A percentile compares a stretch with the other conserved stretches of the same genome.
phyloP scores from a whole-genome alignment of 2,113 vertebrate species.

The Oncorhynchus kisutch region DNA sequence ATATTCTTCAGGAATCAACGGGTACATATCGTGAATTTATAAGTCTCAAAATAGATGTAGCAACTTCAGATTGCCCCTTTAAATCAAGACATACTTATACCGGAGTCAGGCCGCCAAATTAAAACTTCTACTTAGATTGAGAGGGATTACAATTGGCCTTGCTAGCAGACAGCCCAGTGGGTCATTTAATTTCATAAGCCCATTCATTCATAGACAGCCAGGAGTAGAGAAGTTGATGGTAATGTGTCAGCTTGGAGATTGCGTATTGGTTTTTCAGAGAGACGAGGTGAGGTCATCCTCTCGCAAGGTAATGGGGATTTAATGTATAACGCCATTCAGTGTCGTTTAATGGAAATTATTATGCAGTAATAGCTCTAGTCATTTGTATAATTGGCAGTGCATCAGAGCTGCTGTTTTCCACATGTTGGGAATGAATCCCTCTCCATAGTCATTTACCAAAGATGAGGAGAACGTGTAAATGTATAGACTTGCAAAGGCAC shows the following conservation, averaged over 20 bases:
- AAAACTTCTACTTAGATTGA: conserved; percentile 5
- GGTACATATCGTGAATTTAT: too few relatives aligned
- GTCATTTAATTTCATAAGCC: conserved; percentile 33
- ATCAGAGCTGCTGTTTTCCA: conserved; percentile 51
- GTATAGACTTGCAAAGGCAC: too few relatives aligned
- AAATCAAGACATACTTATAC: background rate
- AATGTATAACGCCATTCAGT: conserved; percentile 48
- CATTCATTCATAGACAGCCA: background rate
- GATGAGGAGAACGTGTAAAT: too few relatives aligned
- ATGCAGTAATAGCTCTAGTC: conserved; percentile 45
- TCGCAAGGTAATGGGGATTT: conserved; percentile 52
- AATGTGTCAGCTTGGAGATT: conserved; percentile 38
- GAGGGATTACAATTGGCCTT: conserved; percentile 6
- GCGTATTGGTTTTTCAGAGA: conserved; percentile 30
- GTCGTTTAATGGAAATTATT: conserved; percentile 59
- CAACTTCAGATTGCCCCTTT: too few relatives aligned
- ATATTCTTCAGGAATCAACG: too few relatives aligned
- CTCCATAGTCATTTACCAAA: background rate
- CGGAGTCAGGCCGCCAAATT: background rate
- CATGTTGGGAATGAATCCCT: conserved; percentile 29
- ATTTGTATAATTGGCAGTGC: conserved; percentile 60
- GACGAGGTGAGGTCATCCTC: conserved; percentile 36
- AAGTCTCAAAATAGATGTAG: too few relatives aligned
- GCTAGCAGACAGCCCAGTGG: background rate
- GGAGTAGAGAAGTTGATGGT: background rate